These are phyloP conservation scores for Actinia equina DNA, from an alignment of 64 coral and sea anemone species.

Conservation along the genomic window DNA sequence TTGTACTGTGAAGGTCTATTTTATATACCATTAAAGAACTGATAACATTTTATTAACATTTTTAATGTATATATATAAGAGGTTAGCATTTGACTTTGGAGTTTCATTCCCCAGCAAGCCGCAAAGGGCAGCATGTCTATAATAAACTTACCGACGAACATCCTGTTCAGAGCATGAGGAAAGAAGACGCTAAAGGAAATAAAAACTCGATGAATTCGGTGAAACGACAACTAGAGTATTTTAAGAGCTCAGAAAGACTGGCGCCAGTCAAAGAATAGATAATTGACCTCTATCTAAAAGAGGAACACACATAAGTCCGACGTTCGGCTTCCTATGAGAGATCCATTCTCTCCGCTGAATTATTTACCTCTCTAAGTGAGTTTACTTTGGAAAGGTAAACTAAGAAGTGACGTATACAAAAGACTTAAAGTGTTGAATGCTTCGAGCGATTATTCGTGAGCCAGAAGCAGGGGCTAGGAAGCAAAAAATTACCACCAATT, in stretches of 20 bases:
- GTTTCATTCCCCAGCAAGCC: background rate
- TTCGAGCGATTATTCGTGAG: conserved; percentile 1
- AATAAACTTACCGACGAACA: background rate
- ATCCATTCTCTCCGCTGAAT: background rate
- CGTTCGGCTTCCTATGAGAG: conserved; percentile 26
- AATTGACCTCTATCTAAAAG: conserved; percentile 57
- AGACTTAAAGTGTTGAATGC: conserved; percentile 24
- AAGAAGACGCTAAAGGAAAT: conserved; percentile 12
- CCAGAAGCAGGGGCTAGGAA: conserved; percentile 11
- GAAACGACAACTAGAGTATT: conserved; percentile 18
- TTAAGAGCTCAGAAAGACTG: conserved; percentile 45
- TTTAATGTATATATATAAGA: background rate
- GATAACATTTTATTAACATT: conserved; percentile 4
- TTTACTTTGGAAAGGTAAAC: conserved; percentile 31
- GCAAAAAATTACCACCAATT: conserved; percentile 55
- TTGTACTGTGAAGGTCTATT: background rate
- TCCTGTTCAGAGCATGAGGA: conserved; percentile 17
- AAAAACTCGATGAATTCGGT: conserved; percentile 29
- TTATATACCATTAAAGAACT: conserved; percentile 4
- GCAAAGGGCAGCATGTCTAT: background rate
- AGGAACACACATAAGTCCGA: conserved; percentile 7
- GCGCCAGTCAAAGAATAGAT: conserved; percentile 68
- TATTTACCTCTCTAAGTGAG: conserved; percentile 18
- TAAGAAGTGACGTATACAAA: conserved; percentile 28
- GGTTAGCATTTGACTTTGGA: background rate